Percentiles rank a stretch among this genome's conserved stretches.
phyloP scores from a whole-genome alignment of 1,140 invertebrate species.

The Hylaeus anthracinus region DNA sequence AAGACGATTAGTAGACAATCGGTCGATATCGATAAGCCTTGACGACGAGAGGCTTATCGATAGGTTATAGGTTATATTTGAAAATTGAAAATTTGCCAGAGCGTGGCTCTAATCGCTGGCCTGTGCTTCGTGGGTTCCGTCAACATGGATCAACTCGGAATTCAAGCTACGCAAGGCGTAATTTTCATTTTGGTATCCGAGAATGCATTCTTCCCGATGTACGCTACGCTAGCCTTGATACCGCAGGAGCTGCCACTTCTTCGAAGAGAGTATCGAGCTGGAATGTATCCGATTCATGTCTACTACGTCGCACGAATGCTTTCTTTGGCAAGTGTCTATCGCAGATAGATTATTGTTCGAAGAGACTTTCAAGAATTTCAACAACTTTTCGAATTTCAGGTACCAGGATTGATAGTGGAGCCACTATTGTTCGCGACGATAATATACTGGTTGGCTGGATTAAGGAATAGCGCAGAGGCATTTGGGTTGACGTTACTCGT shows the following conservation, averaged over 20 bases:
- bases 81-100: conserved; percentile 78
- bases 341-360: not conserved
- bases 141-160: conserved; percentile 87
- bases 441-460: conserved; percentile 89
- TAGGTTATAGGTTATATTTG: no score
- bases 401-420: conserved; percentile 90
- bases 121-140: conserved; percentile 88
- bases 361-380: no score
- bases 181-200: conserved; percentile 92
- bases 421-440: conserved; percentile 88
- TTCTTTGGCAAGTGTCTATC: conserved; percentile 85
- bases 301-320: conserved; percentile 90
- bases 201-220: conserved; percentile 94
- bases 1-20: no score
- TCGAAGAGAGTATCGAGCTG: conserved; percentile 88
- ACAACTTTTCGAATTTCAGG: conserved; percentile 79
- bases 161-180: conserved; percentile 91
- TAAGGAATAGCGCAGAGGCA: conserved; percentile 85
- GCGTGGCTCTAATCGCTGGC: conserved; percentile 88
- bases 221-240: conserved; percentile 89
- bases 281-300: conserved; percentile 86
- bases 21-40: no score
- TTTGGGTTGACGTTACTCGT: conserved; percentile 86
- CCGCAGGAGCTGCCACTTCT: conserved; percentile 90
- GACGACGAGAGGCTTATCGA: no score